phyloP scores from a whole-genome alignment of 2,113 vertebrate species.

The Chiloscyllium plagiosum region DNA sequence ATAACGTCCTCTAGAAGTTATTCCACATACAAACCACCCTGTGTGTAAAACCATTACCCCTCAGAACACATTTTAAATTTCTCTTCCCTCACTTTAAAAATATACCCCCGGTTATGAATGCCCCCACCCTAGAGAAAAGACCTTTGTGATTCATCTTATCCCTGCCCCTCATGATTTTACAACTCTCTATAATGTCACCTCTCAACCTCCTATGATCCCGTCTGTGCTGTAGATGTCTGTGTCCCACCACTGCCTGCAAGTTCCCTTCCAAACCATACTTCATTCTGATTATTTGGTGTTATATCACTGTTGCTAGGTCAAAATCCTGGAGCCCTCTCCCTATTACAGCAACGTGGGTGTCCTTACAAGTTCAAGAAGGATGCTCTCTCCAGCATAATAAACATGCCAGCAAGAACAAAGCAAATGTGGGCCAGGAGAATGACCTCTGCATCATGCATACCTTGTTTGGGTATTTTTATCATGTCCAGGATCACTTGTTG shows the following conservation, averaged over 20 bases:
- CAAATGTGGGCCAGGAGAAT: background rate
- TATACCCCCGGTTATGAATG: no score
- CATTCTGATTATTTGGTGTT: background rate
- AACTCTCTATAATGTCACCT: no score
- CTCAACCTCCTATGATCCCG: no score
- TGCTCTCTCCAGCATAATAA: background rate
- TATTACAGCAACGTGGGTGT: background rate
- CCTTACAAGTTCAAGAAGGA: background rate
- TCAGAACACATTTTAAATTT: no score
- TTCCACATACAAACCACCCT: no score
- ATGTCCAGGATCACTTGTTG: slow-evolving; percentile 58
- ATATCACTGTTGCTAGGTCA: background rate
- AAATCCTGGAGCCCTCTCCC: background rate
- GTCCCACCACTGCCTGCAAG: background rate
- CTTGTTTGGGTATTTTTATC: slow-evolving; percentile 43
- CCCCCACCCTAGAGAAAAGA: no score
- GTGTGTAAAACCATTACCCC: no score
- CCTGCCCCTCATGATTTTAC: no score
- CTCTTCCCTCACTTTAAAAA: no score
- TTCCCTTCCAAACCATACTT: background rate
- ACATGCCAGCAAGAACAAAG: background rate
- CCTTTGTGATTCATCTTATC: no score
- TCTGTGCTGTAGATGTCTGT: no score
- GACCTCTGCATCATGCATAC: background rate
- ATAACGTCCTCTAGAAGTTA: no score